Conservation (phyloP, 2,888 invertebrate genomes). For the Melinaea marsaeus region DNA sequence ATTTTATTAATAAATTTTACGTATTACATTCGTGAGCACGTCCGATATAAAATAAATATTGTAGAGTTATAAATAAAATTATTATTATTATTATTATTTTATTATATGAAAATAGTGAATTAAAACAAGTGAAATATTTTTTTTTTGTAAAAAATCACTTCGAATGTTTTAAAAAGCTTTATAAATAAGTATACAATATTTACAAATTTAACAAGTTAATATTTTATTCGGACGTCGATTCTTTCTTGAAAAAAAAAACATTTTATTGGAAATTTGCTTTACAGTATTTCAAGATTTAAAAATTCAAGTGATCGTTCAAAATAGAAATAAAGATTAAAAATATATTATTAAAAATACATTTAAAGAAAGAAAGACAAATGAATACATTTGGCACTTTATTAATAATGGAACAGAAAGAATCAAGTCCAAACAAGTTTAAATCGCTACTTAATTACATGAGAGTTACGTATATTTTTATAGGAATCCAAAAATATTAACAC, state of each 20-base stretch:
- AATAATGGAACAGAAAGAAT: conserved; percentile 60
- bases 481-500: conserved; percentile 78
- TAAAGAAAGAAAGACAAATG: conserved; percentile 48
- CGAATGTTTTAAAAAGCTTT: conserved; percentile 26
- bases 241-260: conserved; percentile 44
- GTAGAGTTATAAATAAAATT: conserved; percentile 47
- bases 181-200: conserved; percentile 58
- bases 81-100: conserved; percentile 22
- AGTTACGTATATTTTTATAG: conserved; percentile 77
- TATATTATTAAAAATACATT: conserved; percentile 34
- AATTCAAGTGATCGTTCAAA: too few species aligned
- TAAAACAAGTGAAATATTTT: conserved; percentile 61
- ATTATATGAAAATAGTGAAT: conserved; percentile 47
- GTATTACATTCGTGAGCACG: conserved; percentile 71
- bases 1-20: conserved; percentile 68
- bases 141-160: conserved; percentile 30
- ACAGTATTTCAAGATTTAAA: too few species aligned
- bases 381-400: conserved; percentile 69
- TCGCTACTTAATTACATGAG: conserved; percentile 53
- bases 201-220: conserved; percentile 56
- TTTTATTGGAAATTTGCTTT: neutral
- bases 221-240: conserved; percentile 58
- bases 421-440: conserved; percentile 53
- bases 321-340: conserved; percentile 36
- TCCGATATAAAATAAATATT: conserved; percentile 62